A percentile compares a stretch with the other conserved stretches of the same genome.
Evolutionary conservation across 2,797 vertebrate genomes (phyloP).

Genomic region (Protosalanx chinensis): DNA sequence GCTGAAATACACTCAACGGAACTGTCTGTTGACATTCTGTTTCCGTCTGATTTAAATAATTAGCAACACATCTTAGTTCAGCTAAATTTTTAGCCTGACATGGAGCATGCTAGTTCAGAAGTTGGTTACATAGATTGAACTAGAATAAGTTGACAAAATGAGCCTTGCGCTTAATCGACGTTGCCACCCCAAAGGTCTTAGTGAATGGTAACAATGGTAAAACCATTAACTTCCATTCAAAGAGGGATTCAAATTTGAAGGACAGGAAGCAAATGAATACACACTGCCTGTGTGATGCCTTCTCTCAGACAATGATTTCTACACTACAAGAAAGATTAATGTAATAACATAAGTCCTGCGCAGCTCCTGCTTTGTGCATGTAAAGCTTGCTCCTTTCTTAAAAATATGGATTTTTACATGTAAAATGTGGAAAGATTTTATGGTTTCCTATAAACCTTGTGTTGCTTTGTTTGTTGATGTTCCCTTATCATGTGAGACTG

Average conservation of each 20-base stretch:
- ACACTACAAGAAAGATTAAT: slow-evolving; percentile 8
- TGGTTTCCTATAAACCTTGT: not conserved
- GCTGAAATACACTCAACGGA: too few species aligned
- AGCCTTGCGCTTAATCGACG: too few species aligned
- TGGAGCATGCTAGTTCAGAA: too few species aligned
- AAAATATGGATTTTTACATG: too few species aligned
- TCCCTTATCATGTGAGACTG: too few species aligned
- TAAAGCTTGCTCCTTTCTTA: not conserved
- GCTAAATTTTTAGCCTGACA: too few species aligned
- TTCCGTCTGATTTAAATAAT: too few species aligned
- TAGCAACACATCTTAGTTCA: too few species aligned
- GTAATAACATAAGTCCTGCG: not conserved
- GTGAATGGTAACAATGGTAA: slow-evolving; percentile 53
- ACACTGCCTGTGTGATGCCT: slow-evolving; percentile 7
- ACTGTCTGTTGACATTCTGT: too few species aligned
- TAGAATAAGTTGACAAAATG: too few species aligned
- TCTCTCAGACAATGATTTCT: slow-evolving; percentile 24
- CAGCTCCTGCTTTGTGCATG: not conserved
- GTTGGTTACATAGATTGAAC: too few species aligned
- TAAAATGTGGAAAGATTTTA: not conserved
- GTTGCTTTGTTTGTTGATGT: not conserved
- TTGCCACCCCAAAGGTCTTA: not conserved
- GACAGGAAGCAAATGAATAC: slow-evolving; percentile 42
- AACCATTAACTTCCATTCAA: slow-evolving; percentile 58
- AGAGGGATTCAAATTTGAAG: slow-evolving; percentile 55